Conservation (phyloP, 2,797 vertebrate genomes). For the Poecilia gillii region DNA sequence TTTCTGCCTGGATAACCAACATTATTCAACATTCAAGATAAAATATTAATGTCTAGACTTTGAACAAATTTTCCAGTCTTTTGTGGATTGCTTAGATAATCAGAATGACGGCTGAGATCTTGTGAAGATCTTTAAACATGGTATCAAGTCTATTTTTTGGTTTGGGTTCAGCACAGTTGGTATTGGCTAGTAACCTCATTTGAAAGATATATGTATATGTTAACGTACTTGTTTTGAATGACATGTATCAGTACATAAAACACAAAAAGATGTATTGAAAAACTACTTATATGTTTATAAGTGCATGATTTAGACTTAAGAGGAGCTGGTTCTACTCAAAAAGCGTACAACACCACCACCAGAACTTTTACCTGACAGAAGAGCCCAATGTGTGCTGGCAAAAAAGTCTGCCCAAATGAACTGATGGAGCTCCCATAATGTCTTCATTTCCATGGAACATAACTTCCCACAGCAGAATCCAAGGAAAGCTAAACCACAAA, state of each 20-base stretch:
- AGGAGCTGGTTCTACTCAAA: not conserved
- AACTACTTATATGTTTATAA: not conserved
- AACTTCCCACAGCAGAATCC: conserved; percentile 19
- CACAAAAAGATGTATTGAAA: not conserved
- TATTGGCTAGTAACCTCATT: not conserved
- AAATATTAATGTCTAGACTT: not conserved
- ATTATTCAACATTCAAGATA: not conserved
- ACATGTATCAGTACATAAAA: not conserved
- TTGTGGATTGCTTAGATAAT: not conserved
- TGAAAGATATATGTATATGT: not conserved
- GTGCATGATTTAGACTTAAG: not conserved
- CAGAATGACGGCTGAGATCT: not conserved
- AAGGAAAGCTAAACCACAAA: conserved; percentile 18
- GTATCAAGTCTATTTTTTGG: not conserved
- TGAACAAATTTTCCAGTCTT: not conserved
- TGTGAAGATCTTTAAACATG: not conserved
- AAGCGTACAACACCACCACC: not conserved
- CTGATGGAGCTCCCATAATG: conserved; percentile 21
- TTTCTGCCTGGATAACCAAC: not conserved
- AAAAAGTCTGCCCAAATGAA: conserved; percentile 17
- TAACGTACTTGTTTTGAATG: not conserved
- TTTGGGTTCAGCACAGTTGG: not conserved
- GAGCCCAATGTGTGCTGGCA: not conserved
- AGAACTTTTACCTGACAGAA: conserved; percentile 56
- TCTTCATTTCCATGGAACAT: conserved; percentile 50